Percentiles rank a stretch among this genome's conserved stretches.
phyloP scores from a whole-genome alignment of 2,113 vertebrate genomes.

The Tretioscincus oriximinensis region DNA sequence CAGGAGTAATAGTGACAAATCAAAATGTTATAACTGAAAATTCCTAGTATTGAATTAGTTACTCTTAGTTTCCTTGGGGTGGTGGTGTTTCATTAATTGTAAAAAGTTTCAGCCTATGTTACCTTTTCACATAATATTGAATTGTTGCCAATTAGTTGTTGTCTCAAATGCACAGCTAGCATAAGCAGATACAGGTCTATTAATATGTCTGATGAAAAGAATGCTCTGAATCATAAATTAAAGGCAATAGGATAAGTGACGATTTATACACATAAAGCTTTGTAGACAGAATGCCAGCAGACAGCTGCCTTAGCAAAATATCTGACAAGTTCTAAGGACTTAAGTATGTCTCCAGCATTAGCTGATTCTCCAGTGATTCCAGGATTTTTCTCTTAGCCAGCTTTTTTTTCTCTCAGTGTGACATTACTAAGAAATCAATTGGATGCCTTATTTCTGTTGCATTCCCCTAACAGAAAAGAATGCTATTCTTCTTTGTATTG shows the following conservation, averaged over 20 bases:
- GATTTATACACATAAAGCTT: not conserved
- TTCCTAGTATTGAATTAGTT: not conserved
- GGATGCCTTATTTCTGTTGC: slow-evolving; percentile 37
- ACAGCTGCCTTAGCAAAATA: slow-evolving; percentile 19
- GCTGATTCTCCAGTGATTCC: slow-evolving; percentile 38
- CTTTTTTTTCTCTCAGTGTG: slow-evolving; percentile 36
- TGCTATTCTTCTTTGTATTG: slow-evolving; percentile 32
- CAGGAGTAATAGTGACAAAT: rapidly evolving
- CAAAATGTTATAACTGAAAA: not conserved
- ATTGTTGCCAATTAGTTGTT: not conserved
- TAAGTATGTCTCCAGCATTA: slow-evolving; percentile 26
- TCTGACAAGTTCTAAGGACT: slow-evolving; percentile 39
- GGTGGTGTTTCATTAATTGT: slow-evolving; percentile 13
- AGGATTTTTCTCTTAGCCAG: slow-evolving; percentile 34
- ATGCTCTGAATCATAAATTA: not conserved
- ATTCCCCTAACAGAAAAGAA: slow-evolving; percentile 42
- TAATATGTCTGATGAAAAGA: not conserved
- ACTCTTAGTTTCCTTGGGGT: not conserved
- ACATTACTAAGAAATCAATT: slow-evolving; percentile 46
- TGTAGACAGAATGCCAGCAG: not conserved
- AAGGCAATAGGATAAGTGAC: not conserved
- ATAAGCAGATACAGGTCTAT: not conserved
- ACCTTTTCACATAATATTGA: not conserved
- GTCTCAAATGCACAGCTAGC: not conserved
- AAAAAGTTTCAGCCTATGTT: not conserved